A percentile compares a stretch with the other conserved stretches of the same genome.
These are phyloP conservation scores for Drosophila bocqueti DNA, from an alignment of 1,140 invertebrate genomes.

Conservation along the genomic window DNA sequence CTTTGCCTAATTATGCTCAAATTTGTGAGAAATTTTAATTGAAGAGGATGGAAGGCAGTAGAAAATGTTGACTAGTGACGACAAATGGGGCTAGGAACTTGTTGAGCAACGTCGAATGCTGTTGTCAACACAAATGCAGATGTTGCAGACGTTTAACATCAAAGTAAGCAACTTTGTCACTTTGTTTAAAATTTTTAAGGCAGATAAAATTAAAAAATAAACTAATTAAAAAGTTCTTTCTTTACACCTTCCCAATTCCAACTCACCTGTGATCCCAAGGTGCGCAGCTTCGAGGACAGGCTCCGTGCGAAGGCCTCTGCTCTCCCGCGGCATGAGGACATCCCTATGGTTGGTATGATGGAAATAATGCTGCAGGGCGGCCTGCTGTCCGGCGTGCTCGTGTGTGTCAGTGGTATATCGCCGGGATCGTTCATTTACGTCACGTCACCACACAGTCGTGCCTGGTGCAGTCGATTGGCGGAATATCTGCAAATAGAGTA, in stretches of 20 bases:
- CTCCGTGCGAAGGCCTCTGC: slow-evolving; percentile 92
- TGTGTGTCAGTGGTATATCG: slow-evolving; percentile 79
- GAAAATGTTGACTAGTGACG: not conserved
- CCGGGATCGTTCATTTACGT: slow-evolving; percentile 84
- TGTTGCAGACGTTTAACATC: not conserved
- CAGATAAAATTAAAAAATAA: not conserved
- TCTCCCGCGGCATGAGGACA: slow-evolving; percentile 91
- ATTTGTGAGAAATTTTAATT: not conserved
- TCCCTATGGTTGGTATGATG: slow-evolving; percentile 85
- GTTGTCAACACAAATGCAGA: too few relatives aligned
- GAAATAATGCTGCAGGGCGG: slow-evolving; percentile 81
- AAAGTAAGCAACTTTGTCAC: not conserved
- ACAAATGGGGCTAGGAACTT: too few relatives aligned
- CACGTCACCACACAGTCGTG: slow-evolving; percentile 49
- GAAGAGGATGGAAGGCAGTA: not conserved
- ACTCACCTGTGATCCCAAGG: slow-evolving; percentile 87
- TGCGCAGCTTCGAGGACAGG: slow-evolving; percentile 90
- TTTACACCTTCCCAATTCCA: not conserved
- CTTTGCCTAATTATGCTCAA: not conserved
- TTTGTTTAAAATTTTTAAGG: not conserved
- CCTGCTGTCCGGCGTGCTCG: slow-evolving; percentile 74
- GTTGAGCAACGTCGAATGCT: too few relatives aligned
- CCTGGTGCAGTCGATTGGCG: slow-evolving; percentile 58
- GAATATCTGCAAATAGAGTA: slow-evolving; percentile 54
- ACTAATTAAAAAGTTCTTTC: not conserved